phyloP scores from a whole-genome alignment of 2,888 invertebrate genomes.

The Platycnemis pennipes region DNA sequence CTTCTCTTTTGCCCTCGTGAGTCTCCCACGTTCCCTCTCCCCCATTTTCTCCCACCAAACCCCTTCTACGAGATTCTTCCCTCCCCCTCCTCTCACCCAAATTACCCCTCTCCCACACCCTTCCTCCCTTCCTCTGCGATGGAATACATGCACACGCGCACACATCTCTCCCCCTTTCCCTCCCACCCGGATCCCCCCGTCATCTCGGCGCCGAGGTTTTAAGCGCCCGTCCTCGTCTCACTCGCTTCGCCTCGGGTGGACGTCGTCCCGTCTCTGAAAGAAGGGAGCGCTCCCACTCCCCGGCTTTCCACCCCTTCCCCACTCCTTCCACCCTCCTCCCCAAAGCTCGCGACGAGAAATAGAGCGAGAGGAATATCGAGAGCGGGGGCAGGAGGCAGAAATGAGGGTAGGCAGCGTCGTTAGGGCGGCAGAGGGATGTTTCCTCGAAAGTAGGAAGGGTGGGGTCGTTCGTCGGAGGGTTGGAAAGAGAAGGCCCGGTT shows the following conservation, averaged over 20 bases:
- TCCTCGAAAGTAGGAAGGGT: too few relatives aligned
- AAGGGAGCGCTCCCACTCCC: neutral
- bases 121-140: neutral
- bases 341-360: neutral
- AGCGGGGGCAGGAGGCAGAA: neutral
- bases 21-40: neutral
- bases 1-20: neutral
- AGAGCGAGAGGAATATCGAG: neutral
- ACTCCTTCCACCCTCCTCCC: neutral
- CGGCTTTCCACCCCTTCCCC: neutral
- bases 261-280: neutral
- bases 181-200: neutral
- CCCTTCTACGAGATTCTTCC: neutral
- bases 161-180: neutral
- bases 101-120: neutral
- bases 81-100: neutral
- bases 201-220: constrained; percentile 27
- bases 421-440: too few relatives aligned
- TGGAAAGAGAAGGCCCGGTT: too few relatives aligned
- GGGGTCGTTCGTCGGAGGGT: too few relatives aligned
- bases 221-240: neutral
- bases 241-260: neutral
- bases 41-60: neutral
- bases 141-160: neutral
- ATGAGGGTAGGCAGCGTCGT: neutral